Evolutionary conservation across 2,888 invertebrate genomes (phyloP).

Genomic region (Lithodes maja): DNA sequence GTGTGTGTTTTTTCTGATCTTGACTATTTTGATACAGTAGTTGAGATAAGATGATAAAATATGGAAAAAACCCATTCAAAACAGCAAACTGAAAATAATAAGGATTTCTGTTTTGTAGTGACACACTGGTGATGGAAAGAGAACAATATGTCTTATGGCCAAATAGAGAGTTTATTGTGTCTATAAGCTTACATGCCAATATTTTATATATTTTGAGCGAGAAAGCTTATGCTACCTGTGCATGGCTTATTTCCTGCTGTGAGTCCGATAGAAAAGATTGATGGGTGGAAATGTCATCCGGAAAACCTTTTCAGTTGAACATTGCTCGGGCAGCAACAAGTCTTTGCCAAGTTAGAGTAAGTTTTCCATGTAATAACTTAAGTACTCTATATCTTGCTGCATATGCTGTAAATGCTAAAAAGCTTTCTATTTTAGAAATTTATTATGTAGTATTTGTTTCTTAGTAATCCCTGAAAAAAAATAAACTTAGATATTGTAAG

Average conservation of each 20-base stretch:
- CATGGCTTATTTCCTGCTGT: neutral
- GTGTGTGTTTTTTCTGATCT: conserved; percentile 47
- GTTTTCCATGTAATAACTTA: conserved; percentile 34
- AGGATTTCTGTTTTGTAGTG: neutral
- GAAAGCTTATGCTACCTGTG: conserved; percentile 48
- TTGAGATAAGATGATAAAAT: conserved; percentile 1
- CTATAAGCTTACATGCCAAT: conserved; percentile 42
- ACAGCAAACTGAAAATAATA: neutral
- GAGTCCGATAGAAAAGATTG: neutral
- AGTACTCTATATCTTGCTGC: conserved; percentile 39
- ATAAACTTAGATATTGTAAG: conserved; percentile 44
- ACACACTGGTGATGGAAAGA: neutral
- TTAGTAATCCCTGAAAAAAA: conserved; percentile 46
- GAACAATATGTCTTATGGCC: conserved; percentile 42
- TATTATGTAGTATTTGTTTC: conserved; percentile 63
- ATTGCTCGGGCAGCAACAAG: neutral
- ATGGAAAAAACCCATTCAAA: neutral
- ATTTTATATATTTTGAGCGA: conserved; percentile 49
- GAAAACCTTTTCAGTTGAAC: neutral
- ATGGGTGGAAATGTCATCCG: neutral
- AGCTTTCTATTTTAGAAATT: conserved; percentile 64
- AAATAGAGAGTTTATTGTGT: conserved; percentile 45
- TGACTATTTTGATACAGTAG: conserved; percentile 62
- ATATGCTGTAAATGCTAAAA: conserved; percentile 65
- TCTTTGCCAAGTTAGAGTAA: conserved; percentile 31